These are phyloP conservation scores for Podocnemis expansa DNA, from an alignment of 2,113 vertebrate genomes.

Conservation along the genomic window DNA sequence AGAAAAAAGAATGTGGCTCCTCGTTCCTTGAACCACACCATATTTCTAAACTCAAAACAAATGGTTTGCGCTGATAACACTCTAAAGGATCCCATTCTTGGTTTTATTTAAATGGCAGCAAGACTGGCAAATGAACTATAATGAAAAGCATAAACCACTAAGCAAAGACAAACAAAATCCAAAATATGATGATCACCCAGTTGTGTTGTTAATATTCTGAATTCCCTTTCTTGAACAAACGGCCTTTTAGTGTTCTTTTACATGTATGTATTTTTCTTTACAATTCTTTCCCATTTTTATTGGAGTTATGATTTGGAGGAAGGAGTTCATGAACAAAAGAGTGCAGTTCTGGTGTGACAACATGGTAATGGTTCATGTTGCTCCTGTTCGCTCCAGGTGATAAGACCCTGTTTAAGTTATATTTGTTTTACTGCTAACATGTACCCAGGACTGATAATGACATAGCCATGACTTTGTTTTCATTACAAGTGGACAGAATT, in stretches of 20 bases:
- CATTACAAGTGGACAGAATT: not conserved
- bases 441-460: not conserved
- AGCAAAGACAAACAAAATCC: slow-evolving; percentile 8
- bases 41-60: slow-evolving; percentile 52
- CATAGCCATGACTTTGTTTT: not conserved
- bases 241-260: not conserved
- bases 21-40: not conserved
- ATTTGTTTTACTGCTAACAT: not conserved
- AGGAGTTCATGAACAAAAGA: not conserved
- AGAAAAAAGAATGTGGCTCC: slow-evolving; percentile 33
- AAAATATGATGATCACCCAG: not conserved
- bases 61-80: slow-evolving; percentile 32
- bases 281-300: not conserved
- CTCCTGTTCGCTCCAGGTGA: not conserved
- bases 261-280: not conserved
- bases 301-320: not conserved
- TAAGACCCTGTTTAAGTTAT: not conserved
- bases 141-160: slow-evolving; percentile 37
- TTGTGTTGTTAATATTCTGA: not conserved
- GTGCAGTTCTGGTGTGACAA: not conserved
- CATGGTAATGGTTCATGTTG: not conserved
- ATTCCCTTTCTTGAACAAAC: not conserved
- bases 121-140: slow-evolving; percentile 21
- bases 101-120: slow-evolving; percentile 45
- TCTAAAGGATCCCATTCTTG: slow-evolving; percentile 18